Evolutionary conservation across 2,113 vertebrate species (phyloP).

Genomic region (Isichthys henryi): DNA sequence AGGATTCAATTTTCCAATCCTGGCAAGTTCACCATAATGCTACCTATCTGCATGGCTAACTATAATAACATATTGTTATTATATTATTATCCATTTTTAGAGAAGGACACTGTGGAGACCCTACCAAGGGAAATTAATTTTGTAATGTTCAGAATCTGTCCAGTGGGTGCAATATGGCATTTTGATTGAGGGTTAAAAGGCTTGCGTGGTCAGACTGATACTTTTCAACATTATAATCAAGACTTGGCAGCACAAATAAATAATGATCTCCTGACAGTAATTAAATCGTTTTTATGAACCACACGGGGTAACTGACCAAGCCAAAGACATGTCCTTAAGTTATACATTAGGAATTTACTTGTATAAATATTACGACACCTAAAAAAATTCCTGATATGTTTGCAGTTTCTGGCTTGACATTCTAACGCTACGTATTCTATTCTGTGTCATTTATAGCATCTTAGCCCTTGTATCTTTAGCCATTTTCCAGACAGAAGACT

Average conservation of each 20-base stretch:
- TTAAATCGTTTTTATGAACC: slow-evolving; percentile 1
- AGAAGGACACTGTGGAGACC: background rate
- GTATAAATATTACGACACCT: background rate
- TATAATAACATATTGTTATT: background rate
- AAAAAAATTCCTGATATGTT: background rate
- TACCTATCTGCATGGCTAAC: background rate
- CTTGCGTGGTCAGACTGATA: background rate
- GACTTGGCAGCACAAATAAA: background rate
- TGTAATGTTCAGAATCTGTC: background rate
- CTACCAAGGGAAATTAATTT: background rate
- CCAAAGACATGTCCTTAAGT: background rate
- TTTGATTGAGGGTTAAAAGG: background rate
- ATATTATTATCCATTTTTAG: background rate
- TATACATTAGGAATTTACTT: background rate
- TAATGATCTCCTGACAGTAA: background rate
- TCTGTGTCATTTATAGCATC: background rate
- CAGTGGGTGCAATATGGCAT: background rate
- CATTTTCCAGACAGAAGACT: background rate
- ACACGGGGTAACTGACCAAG: background rate
- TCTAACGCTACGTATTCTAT: background rate
- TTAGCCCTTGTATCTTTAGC: background rate
- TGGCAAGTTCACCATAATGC: background rate
- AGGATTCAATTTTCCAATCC: background rate
- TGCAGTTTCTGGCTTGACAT: background rate
- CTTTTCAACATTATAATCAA: background rate